Evolutionary conservation across 1,140 invertebrate species (phyloP), one percentile per base, ranked within the genome.

Genomic region (Venturia canescens): DNA sequence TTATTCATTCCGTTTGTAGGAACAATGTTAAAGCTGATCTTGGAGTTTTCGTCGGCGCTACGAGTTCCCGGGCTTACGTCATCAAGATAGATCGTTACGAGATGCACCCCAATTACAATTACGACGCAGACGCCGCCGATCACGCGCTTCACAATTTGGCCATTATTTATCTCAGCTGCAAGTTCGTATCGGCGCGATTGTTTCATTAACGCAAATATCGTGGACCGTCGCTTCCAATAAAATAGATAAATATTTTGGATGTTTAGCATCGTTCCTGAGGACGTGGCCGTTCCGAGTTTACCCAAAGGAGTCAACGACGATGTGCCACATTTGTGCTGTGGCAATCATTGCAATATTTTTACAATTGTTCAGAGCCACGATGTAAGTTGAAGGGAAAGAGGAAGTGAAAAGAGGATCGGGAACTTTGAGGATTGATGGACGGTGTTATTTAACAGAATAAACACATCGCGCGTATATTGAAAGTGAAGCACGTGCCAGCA

Each of bases 261-360:
- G 1, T 27, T 70, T 38, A 86, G 83, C 50, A 84, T 86, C 57
- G 74, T 80, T 9, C 0, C 4, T 0, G 21, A 76, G 26, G 67
- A 31, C 23, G 29, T 78, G 3, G 9, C 66, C 3, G 16, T 83
- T 75, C 84, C 85, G 21, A 81, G 74, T 57, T 44, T 87, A 29
- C 85, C 86, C 0, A 71, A 26, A n/a, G 60, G 75, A 16, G 11
- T 53, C 5, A 83, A 80, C 60, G 74, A 84, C 16, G 84, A 87
- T 18, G 27, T 84, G n/a, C 83, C 79, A 44, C 86, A 87, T 34
- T 34, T 83, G 69, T 87, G 86, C 53, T 86, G 85, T 31, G 44
- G 82, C 18, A 26, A 80, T 34, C 71, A 27, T 7, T 87, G 86
- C 66, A 75, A 84, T 79, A 16, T 87, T 27, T 69, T 83, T 13